Percentiles rank a stretch among this genome's conserved stretches.
phyloP scores from a whole-genome alignment of 2,113 vertebrate species.

The Stegastes partitus region DNA sequence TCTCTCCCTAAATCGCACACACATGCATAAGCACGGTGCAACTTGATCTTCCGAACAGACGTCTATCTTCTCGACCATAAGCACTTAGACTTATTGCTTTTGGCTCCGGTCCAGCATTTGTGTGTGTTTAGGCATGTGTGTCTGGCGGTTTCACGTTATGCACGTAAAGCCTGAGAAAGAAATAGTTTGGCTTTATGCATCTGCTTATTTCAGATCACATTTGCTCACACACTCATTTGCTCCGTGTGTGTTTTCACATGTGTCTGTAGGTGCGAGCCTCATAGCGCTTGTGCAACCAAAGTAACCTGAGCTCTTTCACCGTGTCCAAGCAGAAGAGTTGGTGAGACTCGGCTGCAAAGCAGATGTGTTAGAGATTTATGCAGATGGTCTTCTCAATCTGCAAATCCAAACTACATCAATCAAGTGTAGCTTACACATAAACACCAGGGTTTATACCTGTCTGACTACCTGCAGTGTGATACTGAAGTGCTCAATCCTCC shows the following conservation, averaged over 20 bases:
- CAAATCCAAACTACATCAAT: slow-evolving; percentile 13
- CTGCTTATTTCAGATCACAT: slow-evolving; percentile 14
- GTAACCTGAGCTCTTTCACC: slow-evolving; percentile 53
- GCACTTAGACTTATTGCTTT: slow-evolving; percentile 39
- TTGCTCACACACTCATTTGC: slow-evolving; percentile 16
- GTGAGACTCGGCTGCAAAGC: slow-evolving; percentile 28
- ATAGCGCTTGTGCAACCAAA: slow-evolving; percentile 49
- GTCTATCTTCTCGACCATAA: slow-evolving; percentile 31
- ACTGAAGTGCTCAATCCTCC: slow-evolving; percentile 1
- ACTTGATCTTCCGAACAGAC: slow-evolving; percentile 44
- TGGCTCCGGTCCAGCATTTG: slow-evolving; percentile 39
- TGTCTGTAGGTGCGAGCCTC: slow-evolving; percentile 13
- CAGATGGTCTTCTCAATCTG: slow-evolving; percentile 4
- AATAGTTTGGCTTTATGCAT: neutral
- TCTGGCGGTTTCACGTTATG: slow-evolving; percentile 2
- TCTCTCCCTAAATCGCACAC: slow-evolving; percentile 1
- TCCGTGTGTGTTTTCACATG: slow-evolving; percentile 10
- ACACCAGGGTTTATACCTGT: slow-evolving; percentile 13
- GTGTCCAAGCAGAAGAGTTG: neutral
- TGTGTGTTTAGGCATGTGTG: slow-evolving; percentile 20
- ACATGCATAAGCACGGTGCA: slow-evolving; percentile 12
- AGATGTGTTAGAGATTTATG: slow-evolving; percentile 28
- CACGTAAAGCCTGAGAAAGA: slow-evolving; percentile 3
- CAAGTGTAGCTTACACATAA: slow-evolving; percentile 3
- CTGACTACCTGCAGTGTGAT: neutral